Percentiles rank a stretch among this genome's conserved stretches.
Conservation (phyloP, 2,888 invertebrate species). For the Chouioia cunea region DNA sequence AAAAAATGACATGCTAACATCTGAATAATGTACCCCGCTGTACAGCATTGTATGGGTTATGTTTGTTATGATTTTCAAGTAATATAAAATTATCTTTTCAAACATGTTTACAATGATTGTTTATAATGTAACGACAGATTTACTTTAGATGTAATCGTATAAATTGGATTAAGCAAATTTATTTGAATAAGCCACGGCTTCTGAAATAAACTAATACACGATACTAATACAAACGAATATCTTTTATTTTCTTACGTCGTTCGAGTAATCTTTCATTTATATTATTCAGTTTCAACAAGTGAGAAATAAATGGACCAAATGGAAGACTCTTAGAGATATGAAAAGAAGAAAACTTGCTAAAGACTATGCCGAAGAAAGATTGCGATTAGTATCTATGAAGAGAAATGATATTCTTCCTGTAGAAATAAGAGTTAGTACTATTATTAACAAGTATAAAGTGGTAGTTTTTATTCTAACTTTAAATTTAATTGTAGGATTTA, state of each 20-base stretch:
- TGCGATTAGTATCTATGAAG: conserved; percentile 85
- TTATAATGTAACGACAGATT: too few species aligned
- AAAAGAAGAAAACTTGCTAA: conserved; percentile 82
- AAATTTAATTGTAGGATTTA: conserved; percentile 82
- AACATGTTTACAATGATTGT: too few species aligned
- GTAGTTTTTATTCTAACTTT: neutral
- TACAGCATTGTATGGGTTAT: neutral
- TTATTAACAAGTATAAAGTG: neutral
- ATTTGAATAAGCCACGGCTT: neutral
- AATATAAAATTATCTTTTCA: too few species aligned
- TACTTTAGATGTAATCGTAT: too few species aligned
- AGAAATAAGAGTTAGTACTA: conserved; percentile 73
- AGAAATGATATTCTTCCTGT: conserved; percentile 88
- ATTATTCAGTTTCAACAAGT: conserved; percentile 77
- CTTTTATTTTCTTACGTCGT: too few species aligned
- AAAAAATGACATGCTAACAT: too few species aligned
- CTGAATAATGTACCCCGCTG: too few species aligned
- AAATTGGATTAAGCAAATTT: neutral
- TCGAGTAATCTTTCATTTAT: neutral
- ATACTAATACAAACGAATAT: too few species aligned
- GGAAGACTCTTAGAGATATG: conserved; percentile 88
- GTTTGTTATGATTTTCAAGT: too few species aligned
- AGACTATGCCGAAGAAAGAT: conserved; percentile 81
- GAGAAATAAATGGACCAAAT: conserved; percentile 82
- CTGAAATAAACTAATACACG: too few species aligned